phyloP scores from a whole-genome alignment of 1,140 invertebrate species.

The Portunus trituberculatus region DNA sequence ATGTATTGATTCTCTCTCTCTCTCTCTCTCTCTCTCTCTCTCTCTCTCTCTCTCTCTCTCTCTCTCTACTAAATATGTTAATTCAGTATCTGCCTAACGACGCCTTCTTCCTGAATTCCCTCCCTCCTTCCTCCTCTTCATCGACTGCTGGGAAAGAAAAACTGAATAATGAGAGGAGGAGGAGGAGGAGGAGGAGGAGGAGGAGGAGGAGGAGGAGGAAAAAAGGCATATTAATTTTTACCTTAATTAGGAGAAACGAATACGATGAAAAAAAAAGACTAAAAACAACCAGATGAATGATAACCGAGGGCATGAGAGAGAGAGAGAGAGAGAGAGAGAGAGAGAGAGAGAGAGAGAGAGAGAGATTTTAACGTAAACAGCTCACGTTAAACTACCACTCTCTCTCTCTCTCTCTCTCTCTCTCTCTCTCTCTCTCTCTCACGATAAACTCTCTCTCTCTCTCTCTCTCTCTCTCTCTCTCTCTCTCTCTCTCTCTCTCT shows the following conservation, averaged over 20 bases:
- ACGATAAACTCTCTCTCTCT: not conserved
- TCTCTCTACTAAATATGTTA: not conserved
- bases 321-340: slow-evolving; percentile 9
- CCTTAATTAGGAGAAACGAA: not conserved
- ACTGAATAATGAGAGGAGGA: not conserved
- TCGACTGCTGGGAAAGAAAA: not conserved
- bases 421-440: not conserved
- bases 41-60: slow-evolving; percentile 20
- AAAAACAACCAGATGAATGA: not conserved
- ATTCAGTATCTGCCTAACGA: slow-evolving; percentile 12
- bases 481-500: not conserved
- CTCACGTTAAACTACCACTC: too few species aligned
- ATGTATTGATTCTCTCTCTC: slow-evolving; percentile 12
- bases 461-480: slow-evolving; percentile 8
- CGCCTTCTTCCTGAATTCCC: not conserved
- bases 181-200: not conserved
- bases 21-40: slow-evolving; percentile 18
- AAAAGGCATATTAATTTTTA: not conserved
- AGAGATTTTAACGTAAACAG: too few species aligned
- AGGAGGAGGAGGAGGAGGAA: not conserved
- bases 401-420: too few species aligned
- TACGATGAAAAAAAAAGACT: not conserved
- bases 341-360: too few species aligned
- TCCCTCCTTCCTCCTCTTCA: not conserved
- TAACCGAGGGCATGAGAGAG: not conserved